These are phyloP conservation scores for Exephanes ischioxanthus DNA, from an alignment of 2,888 invertebrate genomes.

Conservation along the genomic window DNA sequence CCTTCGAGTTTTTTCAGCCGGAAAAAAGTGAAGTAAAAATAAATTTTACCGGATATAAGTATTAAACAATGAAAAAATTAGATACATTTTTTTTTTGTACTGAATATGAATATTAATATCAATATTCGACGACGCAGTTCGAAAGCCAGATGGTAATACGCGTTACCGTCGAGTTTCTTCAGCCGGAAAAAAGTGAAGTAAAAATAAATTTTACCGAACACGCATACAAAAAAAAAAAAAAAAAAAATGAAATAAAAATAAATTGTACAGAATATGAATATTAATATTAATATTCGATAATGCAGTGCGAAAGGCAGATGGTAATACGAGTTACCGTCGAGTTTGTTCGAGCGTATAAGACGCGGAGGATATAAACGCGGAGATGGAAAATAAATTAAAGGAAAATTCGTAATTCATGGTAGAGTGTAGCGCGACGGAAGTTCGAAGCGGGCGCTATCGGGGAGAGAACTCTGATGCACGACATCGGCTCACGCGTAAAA, in stretches of 20 bases:
- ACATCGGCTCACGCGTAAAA: conserved; percentile 34
- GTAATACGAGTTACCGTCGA: conserved; percentile 3
- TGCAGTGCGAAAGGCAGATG: conserved; percentile 12
- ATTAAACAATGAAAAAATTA: neutral
- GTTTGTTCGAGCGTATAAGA: conserved; percentile 12
- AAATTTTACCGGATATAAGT: neutral
- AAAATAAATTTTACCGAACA: neutral
- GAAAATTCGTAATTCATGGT: conserved; percentile 46
- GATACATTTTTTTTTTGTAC: neutral
- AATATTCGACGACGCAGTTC: conserved; percentile 31
- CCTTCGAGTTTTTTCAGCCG: neutral
- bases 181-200: neutral
- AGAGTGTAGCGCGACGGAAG: conserved; percentile 28
- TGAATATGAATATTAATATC: neutral
- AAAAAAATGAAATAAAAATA: neutral
- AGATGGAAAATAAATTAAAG: conserved; percentile 9
- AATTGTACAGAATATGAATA: neutral
- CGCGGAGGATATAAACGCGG: neutral
- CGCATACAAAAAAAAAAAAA: no score
- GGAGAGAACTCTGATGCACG: conserved; percentile 52
- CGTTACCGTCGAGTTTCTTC: neutral
- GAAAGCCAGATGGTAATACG: conserved; percentile 23
- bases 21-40: neutral
- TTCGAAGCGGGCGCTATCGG: conserved; percentile 40
- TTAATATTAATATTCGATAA: conserved; percentile 27